Conservation (phyloP, 2,113 vertebrate genomes). For the Condylura cristata region DNA sequence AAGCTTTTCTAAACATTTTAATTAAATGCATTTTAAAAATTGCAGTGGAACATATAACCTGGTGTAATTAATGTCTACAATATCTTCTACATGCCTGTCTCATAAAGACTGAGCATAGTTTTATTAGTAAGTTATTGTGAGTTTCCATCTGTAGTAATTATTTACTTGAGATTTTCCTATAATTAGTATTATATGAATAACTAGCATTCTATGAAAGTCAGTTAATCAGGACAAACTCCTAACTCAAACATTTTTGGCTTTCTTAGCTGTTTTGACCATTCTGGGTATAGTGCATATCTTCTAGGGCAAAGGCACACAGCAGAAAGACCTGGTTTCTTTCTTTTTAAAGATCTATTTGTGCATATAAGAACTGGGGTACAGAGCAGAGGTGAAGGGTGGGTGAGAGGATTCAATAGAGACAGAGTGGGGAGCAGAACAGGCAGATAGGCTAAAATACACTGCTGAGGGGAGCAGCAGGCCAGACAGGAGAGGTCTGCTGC, state of each 20-base stretch:
- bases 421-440: too few species aligned
- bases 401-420: too few species aligned
- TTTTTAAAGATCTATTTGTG: too few species aligned
- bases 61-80: neutral
- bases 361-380: too few species aligned
- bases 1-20: neutral
- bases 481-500: too few species aligned
- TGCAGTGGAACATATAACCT: neutral
- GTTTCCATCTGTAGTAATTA: constrained; percentile 1
- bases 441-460: too few species aligned
- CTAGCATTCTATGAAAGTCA: neutral
- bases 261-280: neutral
- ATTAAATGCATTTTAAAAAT: neutral
- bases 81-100: neutral
- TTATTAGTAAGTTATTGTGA: neutral
- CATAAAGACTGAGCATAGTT: neutral
- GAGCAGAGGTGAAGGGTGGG: too few species aligned
- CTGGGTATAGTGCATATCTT: neutral
- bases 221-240: neutral
- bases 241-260: neutral
- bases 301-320: neutral
- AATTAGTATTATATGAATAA: neutral
- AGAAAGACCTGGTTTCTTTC: neutral
- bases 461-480: too few species aligned
- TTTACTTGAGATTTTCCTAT: constrained; percentile 1